Evolutionary conservation across 2,888 invertebrate genomes (phyloP).

Genomic region (Zootermopsis nevadensis): DNA sequence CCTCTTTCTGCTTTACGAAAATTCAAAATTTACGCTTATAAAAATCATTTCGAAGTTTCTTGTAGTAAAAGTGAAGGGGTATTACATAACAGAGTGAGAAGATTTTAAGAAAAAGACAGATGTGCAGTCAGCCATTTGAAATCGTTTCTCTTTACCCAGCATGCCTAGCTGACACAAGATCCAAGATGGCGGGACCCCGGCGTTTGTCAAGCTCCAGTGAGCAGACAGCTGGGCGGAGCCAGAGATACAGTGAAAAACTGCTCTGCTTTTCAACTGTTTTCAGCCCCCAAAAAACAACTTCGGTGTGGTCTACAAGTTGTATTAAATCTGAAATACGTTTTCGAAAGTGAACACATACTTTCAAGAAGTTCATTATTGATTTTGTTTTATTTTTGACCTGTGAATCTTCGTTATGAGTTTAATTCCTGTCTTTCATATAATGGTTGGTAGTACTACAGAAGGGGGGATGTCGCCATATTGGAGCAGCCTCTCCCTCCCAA

Average conservation of each 20-base stretch:
- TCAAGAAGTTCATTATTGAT: background rate
- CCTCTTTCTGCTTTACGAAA: background rate
- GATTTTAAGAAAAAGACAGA: constrained; percentile 7
- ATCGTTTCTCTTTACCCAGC: constrained; percentile 19
- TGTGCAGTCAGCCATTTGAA: constrained; percentile 24
- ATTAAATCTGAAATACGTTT: background rate
- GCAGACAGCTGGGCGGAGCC: constrained; percentile 48
- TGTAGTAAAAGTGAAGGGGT: background rate
- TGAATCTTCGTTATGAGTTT: background rate
- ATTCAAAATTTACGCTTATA: background rate
- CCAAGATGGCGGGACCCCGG: constrained; percentile 31
- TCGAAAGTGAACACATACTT: background rate
- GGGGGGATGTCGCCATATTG: constrained; percentile 36
- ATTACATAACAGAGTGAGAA: constrained; percentile 3
- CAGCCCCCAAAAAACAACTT: constrained; percentile 28
- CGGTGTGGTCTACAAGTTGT: constrained; percentile 19
- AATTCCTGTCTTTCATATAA: background rate
- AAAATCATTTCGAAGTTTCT: background rate
- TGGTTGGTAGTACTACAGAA: background rate
- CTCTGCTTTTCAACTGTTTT: constrained; percentile 32
- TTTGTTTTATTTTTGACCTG: background rate
- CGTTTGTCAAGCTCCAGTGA: constrained; percentile 47
- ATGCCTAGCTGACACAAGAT: background rate
- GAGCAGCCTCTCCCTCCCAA: background rate
- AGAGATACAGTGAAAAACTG: constrained; percentile 41